Percentiles rank a stretch among this genome's conserved stretches.
Conservation (phyloP, 2,113 vertebrate species). For the Scytalopus superciliaris region DNA sequence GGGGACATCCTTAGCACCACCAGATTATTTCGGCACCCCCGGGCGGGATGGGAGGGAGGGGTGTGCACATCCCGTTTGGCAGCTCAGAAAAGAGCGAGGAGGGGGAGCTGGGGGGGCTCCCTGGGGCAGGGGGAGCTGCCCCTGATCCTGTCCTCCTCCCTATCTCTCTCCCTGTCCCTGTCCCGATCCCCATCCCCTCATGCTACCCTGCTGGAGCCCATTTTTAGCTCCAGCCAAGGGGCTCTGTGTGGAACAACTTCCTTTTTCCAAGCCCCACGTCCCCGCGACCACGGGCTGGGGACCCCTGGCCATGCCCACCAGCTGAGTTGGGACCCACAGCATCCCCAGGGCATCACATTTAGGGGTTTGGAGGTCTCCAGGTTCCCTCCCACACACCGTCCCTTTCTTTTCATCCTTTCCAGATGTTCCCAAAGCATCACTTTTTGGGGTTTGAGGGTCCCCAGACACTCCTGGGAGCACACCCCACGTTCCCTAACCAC, state of each 20-base stretch:
- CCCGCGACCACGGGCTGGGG: accelerated
- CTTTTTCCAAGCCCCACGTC: not conserved
- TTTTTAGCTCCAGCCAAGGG: not conserved
- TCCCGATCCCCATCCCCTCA: not conserved
- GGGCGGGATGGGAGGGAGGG: accelerated
- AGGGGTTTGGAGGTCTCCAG: accelerated
- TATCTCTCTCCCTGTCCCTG: not conserved
- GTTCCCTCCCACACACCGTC: not conserved
- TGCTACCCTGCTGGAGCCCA: not conserved
- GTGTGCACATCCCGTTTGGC: not conserved
- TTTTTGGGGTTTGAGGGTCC: not conserved
- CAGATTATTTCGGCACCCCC: not conserved
- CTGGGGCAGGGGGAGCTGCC: accelerated
- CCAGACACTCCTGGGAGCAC: not conserved
- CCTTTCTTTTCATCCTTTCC: not conserved
- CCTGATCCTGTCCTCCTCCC: accelerated
- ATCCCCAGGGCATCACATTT: accelerated
- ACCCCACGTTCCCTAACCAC: too few relatives aligned
- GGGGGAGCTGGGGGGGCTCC: not conserved
- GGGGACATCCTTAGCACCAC: not conserved
- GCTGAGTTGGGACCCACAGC: accelerated
- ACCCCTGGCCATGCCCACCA: accelerated
- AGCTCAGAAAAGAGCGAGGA: not conserved
- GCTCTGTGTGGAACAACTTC: accelerated
- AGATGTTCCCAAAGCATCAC: not conserved